phyloP scores from a whole-genome alignment of 2,888 invertebrate genomes.

The Pherbina coryleti region DNA sequence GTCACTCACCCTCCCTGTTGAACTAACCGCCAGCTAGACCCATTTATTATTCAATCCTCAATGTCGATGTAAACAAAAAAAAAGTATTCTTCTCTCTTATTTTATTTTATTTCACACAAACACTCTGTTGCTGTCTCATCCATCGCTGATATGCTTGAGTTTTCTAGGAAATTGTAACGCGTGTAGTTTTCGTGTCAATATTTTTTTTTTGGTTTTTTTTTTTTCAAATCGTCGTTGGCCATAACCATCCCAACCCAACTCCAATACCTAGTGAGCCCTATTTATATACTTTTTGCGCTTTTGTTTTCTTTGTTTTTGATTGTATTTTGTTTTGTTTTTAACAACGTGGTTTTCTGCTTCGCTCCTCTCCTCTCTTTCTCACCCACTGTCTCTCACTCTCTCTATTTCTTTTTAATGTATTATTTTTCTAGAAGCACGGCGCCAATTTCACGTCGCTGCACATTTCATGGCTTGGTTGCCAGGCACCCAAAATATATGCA shows the following conservation, averaged over 20 bases:
- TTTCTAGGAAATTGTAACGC: neutral
- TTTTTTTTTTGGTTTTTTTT: neutral
- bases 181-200: neutral
- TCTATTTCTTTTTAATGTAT: neutral
- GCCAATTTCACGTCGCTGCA: slow-evolving; percentile 14
- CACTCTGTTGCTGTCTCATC: neutral
- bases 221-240: neutral
- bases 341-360: neutral
- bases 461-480: neutral
- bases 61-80: no score
- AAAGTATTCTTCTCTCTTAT: no score
- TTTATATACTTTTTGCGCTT: neutral
- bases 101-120: neutral
- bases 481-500: neutral
- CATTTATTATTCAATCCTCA: no score
- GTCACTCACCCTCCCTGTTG: no score
- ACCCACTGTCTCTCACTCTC: neutral
- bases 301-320: neutral
- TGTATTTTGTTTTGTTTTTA: neutral
- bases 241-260: no score
- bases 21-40: no score
- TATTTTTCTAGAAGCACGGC: neutral
- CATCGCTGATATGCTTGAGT: neutral
- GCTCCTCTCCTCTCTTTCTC: neutral
- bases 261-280: no score